phyloP scores from a whole-genome alignment of 2,113 vertebrate species.

The Sigmodon hispidus region DNA sequence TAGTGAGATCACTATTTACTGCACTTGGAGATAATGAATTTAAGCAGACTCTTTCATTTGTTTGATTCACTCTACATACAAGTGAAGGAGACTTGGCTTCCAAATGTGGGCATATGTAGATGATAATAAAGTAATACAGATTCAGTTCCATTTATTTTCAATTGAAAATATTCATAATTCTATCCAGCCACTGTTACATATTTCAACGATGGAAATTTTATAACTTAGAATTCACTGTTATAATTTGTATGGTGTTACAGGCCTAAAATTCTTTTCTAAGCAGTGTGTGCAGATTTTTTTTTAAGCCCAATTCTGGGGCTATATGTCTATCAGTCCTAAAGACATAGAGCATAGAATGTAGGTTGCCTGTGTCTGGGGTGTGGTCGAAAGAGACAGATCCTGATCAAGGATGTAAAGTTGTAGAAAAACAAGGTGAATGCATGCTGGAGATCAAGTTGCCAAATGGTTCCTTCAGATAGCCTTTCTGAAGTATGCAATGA shows the following conservation, averaged over 20 bases:
- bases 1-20: not conserved
- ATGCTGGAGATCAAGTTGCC: not conserved
- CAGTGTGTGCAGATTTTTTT: conserved; percentile 1
- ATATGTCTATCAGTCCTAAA: not conserved
- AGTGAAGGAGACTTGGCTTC: not conserved
- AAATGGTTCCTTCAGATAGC: not conserved
- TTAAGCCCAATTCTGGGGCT: not conserved
- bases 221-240: conserved; percentile 15
- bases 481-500: not conserved
- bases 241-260: not conserved
- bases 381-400: not conserved
- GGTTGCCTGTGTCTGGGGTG: not conserved
- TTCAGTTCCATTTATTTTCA: conserved; percentile 11
- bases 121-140: not conserved
- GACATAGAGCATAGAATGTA: not conserved
- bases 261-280: not conserved
- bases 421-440: not conserved
- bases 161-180: conserved; percentile 22
- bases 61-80: not conserved
- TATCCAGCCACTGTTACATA: not conserved
- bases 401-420: not conserved
- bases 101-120: conserved; percentile 3
- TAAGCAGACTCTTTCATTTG: not conserved
- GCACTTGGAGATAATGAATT: not conserved
- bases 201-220: not conserved